These are phyloP conservation scores for Patagioenas fasciata DNA, from an alignment of 2,113 vertebrate genomes.

Conservation along the genomic window DNA sequence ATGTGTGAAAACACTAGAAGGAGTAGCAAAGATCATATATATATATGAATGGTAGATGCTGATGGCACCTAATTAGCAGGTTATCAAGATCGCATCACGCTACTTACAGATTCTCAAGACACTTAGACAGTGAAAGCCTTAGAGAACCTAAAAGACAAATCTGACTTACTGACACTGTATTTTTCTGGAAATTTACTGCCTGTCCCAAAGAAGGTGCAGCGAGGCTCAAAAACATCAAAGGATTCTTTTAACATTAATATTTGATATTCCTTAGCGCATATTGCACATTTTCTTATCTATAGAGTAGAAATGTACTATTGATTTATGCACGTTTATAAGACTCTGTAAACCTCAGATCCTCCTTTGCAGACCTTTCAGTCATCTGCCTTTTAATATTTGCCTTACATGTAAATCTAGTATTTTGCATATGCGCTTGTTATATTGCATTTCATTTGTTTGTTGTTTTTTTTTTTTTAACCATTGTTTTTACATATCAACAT, in stretches of 20 bases:
- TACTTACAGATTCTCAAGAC: neutral
- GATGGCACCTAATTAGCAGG: neutral
- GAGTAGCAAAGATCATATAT: neutral
- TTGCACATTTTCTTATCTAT: neutral
- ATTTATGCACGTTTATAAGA: neutral
- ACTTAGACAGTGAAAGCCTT: neutral
- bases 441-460: neutral
- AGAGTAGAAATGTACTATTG: neutral
- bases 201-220: neutral
- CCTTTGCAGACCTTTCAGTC: neutral
- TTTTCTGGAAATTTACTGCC: neutral
- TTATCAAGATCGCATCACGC: neutral
- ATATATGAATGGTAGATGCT: neutral
- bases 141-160: neutral
- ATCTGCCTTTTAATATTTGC: neutral
- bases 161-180: neutral
- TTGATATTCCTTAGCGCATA: neutral
- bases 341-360: neutral
- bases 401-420: rapidly evolving
- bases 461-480: neutral
- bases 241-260: neutral
- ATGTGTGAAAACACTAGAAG: neutral
- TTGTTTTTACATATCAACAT: neutral
- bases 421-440: neutral
- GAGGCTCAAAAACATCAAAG: neutral